Base-by-base conservation (phyloP, 2,113 vertebrate genomes). In the Budorcas taxicolor region DNA sequence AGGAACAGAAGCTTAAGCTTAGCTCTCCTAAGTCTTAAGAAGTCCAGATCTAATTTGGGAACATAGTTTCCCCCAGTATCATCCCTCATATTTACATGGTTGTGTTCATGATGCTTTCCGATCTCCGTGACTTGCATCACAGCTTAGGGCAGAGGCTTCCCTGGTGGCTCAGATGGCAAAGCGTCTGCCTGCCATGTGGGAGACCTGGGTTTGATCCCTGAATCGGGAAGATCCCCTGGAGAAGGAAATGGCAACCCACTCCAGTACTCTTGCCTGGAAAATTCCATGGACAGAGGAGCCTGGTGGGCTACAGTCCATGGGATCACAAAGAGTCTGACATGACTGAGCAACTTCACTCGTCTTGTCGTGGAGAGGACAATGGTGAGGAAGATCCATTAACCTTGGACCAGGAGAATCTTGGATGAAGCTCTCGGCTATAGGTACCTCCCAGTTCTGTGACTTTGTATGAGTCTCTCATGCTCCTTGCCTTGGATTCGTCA, bases 261-360 rank as follows among this genome's bases (percentile, higher is more conserved):
- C 67, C 5, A 71, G 67, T 71, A 23, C 19, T 71, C 19, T 71
- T 71, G n/a, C n/a, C 64, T 71, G n/a, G 67, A 71, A 23, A 36
- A 36, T 71, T 6, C 67, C n/a, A 40, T 71, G 19, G n/a, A 36
- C 0, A 0, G 67, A 36, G 67, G 19, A 71, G 67, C 67, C 67
- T 71, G 67, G 67, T 71, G 5, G 67, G 9, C n/a, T 71, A 71
- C n/a, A 36, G 64, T 23, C 10, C 19, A 6, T 71, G 19, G 1
- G n/a, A 6, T 23, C 1, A 1, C 9, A 40, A 67, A 36, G 64
- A 71, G 67, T 71, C 0, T 0, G 10, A 71, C n/a, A 40, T 3
- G 19, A 23, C 67, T 23, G 19, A 40, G 64, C 4, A 5, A 23
- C n/a, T 40, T 71, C n/a, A 71, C 19, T 45, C 83, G 6, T 8